Percentiles rank a stretch among this genome's conserved stretches.
Evolutionary conservation across 2,797 vertebrate genomes (phyloP).

Genomic region (Manis javanica): DNA sequence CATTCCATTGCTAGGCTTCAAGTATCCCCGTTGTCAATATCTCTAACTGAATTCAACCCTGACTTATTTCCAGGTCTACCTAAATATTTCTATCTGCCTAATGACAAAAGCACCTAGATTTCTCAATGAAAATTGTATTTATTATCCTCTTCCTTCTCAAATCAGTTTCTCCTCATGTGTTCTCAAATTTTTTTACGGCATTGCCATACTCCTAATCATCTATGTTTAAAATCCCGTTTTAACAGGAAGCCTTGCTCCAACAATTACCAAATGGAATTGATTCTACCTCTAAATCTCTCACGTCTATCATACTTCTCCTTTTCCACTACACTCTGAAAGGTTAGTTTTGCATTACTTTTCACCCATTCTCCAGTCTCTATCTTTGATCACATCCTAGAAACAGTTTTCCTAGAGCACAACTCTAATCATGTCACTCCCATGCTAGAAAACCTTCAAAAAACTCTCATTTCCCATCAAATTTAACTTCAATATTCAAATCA

Average conservation of each 20-base stretch:
- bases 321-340: background rate
- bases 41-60: background rate
- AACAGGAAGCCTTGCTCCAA: background rate
- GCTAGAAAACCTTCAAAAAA: conserved; percentile 9
- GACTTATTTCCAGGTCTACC: background rate
- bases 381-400: conserved; percentile 21
- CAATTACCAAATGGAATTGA: background rate
- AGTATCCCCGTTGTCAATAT: background rate
- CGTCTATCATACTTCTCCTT: background rate
- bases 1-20: background rate
- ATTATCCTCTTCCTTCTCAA: background rate
- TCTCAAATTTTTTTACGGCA: background rate
- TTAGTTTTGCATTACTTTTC: background rate
- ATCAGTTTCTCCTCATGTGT: background rate
- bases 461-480: background rate
- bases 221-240: background rate
- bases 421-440: background rate
- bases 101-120: background rate
- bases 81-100: background rate
- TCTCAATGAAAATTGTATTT: background rate
- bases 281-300: background rate
- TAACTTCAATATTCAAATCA: conserved; percentile 3
- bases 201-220: background rate
- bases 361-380: background rate
- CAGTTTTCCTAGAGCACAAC: background rate